Percentiles rank a stretch among this genome's conserved stretches.
phyloP scores from a whole-genome alignment of 2,113 vertebrate genomes.

The Bagarius yarrelli region DNA sequence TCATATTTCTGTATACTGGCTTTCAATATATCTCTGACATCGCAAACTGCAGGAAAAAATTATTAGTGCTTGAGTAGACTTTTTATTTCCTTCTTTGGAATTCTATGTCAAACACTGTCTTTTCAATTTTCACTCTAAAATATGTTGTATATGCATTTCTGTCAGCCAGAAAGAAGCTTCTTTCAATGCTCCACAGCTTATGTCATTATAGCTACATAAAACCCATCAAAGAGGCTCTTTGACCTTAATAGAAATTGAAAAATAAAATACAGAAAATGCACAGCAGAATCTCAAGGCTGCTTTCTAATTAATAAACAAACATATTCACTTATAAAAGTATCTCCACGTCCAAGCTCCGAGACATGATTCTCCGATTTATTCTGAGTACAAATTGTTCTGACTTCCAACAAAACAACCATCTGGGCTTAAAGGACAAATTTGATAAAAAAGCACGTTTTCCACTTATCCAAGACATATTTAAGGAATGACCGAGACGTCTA shows the following conservation, averaged over 20 bases:
- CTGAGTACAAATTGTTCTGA: constrained; percentile 11
- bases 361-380: neutral
- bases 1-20: constrained; percentile 25
- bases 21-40: constrained; percentile 27
- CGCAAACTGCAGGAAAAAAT: neutral
- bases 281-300: neutral
- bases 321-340: neutral
- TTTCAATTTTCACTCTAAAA: constrained; percentile 8
- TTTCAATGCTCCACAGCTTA: constrained; percentile 8
- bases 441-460: constrained; percentile 2
- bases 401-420: neutral
- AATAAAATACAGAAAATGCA: constrained; percentile 27
- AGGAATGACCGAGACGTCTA: neutral
- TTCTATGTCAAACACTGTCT: neutral
- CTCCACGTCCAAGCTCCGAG: neutral
- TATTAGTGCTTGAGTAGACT: too few relatives aligned
- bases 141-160: constrained; percentile 15
- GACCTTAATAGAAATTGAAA: constrained; percentile 13
- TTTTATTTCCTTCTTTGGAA: neutral
- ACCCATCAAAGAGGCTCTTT: constrained; percentile 12
- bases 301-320: constrained; percentile 16
- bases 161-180: constrained; percentile 28
- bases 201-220: neutral
- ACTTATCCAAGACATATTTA: neutral
- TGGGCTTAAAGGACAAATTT: neutral